Conservation (phyloP, 53 echinoderm and acorn worm genomes). For the Hippasteria phrygiana region DNA sequence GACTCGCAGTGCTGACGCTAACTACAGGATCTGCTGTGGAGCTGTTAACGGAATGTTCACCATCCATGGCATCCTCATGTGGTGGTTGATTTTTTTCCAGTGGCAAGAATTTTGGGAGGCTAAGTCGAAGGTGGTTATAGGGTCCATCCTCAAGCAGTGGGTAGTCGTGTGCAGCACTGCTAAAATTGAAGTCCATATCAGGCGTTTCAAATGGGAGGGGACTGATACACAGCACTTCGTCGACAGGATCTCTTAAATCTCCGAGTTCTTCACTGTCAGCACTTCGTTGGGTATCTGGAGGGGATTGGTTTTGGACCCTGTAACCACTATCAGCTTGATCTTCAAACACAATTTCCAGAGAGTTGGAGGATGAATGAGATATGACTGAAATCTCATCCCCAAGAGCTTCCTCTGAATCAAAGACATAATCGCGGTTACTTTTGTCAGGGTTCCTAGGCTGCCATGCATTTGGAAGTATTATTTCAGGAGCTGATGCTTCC, state of each 20-base stretch:
- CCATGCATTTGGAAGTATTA: too few species aligned
- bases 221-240: constrained; percentile 54
- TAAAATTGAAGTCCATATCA: background rate
- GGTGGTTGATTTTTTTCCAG: background rate
- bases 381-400: too few species aligned
- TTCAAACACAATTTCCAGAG: background rate
- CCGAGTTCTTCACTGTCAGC: constrained; percentile 4
- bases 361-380: background rate
- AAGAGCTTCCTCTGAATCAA: background rate
- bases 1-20: background rate
- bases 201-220: constrained; percentile 44
- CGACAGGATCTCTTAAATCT: constrained; percentile 13
- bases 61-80: background rate
- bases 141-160: background rate
- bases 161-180: background rate
- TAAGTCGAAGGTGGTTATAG: background rate
- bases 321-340: background rate
- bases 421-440: background rate
- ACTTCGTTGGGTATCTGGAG: background rate
- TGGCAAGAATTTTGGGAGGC: constrained; percentile 13
- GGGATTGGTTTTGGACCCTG: background rate
- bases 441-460: background rate
- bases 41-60: background rate
- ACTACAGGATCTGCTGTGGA: background rate
- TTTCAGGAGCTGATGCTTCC: background rate